Evolutionary conservation across 1,140 invertebrate species (phyloP), one percentile per base, ranked within the genome.

Genomic region (Octopus bimaculoides): DNA sequence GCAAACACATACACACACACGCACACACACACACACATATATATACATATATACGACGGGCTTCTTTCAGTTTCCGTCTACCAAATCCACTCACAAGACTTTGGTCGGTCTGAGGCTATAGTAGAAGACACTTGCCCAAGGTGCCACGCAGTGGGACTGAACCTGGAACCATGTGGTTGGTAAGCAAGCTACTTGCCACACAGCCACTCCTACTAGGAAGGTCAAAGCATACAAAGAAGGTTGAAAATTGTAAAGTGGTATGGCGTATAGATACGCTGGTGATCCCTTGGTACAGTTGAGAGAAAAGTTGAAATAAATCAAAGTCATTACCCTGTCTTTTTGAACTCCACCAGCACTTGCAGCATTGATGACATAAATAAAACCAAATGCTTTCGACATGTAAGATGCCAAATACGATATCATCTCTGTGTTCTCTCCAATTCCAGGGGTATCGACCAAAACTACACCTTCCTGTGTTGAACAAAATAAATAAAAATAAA

Each of bases 391-490:
- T 73, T 83, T 82, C 10, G 78, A 54, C 52, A 87, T 81, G 80
- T 87, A 85, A 9, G 80, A 56, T 17, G 83, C 82, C 10, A 87
- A 77, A 10, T 82, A 77, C 20, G 80, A 77, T 0, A 80, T 80
- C 74, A 83, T 81, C n/a, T 83, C 78, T 77, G 79, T 79, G n/a
- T 74, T 79, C 52, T 86, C 87, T 73, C 87, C 85, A 20, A 88
- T 83, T 0, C 87, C 87, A 1, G 87, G 87, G 20, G 82, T 88
- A 77, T 88, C 87, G 10, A 88, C 83, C 26, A 88, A 83, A 10
- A 83, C 82, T 10, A 87, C 79, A 4, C 86, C 85, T 54, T 84
- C 85, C 87, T 88, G 79, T 26, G 82, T 78, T n/a, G 54, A 14
- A 73, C 8, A 52, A 12, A 52, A 74, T 78, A 56, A 4, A 53